Percentiles rank a stretch among this genome's conserved stretches.
Evolutionary conservation across 2,113 vertebrate genomes (phyloP).

Genomic region (Urocynchramus pylzowi): DNA sequence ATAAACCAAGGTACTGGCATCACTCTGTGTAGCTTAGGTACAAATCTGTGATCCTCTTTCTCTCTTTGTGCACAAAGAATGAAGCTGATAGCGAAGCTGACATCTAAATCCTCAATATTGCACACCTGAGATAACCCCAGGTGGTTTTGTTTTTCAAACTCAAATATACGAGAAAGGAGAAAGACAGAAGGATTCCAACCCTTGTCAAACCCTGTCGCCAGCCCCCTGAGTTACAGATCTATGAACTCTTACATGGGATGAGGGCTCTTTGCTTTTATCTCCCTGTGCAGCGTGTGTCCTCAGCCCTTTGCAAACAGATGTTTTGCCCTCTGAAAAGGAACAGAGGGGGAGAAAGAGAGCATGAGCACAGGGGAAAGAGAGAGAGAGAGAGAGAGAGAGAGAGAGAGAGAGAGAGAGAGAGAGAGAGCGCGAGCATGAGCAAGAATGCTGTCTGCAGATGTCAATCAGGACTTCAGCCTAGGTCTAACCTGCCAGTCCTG

Average conservation of each 20-base stretch:
- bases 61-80: constrained; percentile 25
- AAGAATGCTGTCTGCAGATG: constrained; percentile 49
- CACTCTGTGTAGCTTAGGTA: neutral
- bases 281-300: neutral
- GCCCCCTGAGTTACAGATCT: constrained; percentile 2
- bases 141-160: constrained; percentile 36
- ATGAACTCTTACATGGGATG: constrained; percentile 30
- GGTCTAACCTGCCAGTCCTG: constrained; percentile 42
- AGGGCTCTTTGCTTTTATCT: constrained; percentile 44
- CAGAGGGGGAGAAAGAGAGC: neutral
- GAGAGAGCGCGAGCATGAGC: neutral
- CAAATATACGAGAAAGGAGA: neutral
- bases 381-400: too few relatives aligned
- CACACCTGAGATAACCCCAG: constrained; percentile 30
- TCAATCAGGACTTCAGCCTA: constrained; percentile 51
- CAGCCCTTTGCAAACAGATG: constrained; percentile 42
- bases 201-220: neutral
- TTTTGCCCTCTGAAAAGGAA: neutral
- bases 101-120: constrained; percentile 44
- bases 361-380: neutral
- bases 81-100: constrained; percentile 8
- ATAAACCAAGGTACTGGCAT: neutral
- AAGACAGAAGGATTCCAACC: constrained; percentile 34
- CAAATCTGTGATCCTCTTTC: constrained; percentile 37
- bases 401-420: too few relatives aligned